Conservation (phyloP, 64 coral and sea anemone genomes). For the Exaiptasia diaphana region DNA sequence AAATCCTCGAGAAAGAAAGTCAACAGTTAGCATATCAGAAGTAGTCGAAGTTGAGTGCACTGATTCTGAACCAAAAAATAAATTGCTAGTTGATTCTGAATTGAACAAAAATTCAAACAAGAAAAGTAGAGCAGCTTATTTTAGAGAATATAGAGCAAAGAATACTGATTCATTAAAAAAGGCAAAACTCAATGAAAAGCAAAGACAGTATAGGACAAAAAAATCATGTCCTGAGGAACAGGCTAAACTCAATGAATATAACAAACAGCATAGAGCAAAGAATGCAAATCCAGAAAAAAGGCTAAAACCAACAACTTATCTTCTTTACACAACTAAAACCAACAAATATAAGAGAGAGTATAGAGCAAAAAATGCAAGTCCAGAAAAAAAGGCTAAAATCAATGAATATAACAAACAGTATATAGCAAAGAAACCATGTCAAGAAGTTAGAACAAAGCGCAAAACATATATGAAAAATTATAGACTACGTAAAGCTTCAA, state of each 20-base stretch:
- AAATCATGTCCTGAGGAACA: background rate
- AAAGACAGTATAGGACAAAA: conserved; percentile 1
- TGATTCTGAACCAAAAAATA: too few relatives aligned
- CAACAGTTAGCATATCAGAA: too few relatives aligned
- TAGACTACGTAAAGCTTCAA: background rate
- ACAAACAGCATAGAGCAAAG: too few relatives aligned
- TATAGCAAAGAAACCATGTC: conserved; percentile 1
- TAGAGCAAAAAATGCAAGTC: background rate
- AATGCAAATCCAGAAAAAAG: too few relatives aligned
- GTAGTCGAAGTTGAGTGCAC: too few relatives aligned
- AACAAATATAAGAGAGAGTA: background rate
- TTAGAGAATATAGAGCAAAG: too few relatives aligned
- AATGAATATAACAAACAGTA: conserved; percentile 2
- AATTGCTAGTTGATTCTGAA: too few relatives aligned
- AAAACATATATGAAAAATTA: background rate
- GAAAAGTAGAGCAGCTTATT: too few relatives aligned
- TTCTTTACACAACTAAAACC: too few relatives aligned
- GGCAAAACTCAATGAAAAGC: background rate
- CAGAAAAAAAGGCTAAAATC: background rate
- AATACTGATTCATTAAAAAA: too few relatives aligned
- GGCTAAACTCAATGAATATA: conserved; percentile 4
- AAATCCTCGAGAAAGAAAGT: too few relatives aligned
- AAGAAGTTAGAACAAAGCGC: background rate
- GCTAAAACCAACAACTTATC: background rate
- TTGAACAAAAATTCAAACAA: too few relatives aligned